Base-by-base conservation (phyloP, 2,888 invertebrate genomes). In the Andricus curvator region DNA sequence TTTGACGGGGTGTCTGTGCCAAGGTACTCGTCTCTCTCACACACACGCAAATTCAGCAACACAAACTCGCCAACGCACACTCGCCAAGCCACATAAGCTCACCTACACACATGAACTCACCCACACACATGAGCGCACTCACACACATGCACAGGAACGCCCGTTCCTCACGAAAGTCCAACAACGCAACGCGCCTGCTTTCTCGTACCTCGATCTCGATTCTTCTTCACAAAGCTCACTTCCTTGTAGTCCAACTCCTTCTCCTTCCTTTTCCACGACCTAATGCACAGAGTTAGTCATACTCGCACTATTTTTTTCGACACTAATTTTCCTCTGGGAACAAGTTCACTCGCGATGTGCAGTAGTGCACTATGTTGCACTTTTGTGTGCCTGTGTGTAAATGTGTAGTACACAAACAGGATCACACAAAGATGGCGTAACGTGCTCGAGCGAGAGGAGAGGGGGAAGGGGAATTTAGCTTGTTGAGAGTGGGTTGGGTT, bases 1-100 rank as follows among this genome's bases (percentile, higher is more conserved):
- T 91, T 91, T 89, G 90, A 91, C 89, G 88, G 87, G 87, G 85
- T 76, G 60, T 85, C 82, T 62, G 78, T 65, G 37, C 80, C 84
- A 82, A 81, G 8, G 48, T 66, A 33, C 22, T 65, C 56, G 78
- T 80, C 82, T 79, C 78, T 44, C 62, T 77, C 60, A 3, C 33
- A 3, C 44, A 44, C 44, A 44, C 48, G 9, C 37, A 37, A 6
- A 37, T 8, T 6, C 37, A 37, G 8, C 29, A 29, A 29, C 29
- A 29, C 29, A 29, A 37, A 8, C 37, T 37, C 37, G 6, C 37
- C 37, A 1, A 37, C 37, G 6, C 37, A 37, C 37, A 37, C 1
- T 1, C 25, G 25, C 25, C 25, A 25, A 25, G 25, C 25, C 25
- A 25, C 25, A 25, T 29, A 37, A 6, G 6, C 33, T 33, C 33